A percentile compares a stretch with the other conserved stretches of the same genome.
Conservation (phyloP, 2,797 vertebrate genomes). For the Steatocranus sp. region DNA sequence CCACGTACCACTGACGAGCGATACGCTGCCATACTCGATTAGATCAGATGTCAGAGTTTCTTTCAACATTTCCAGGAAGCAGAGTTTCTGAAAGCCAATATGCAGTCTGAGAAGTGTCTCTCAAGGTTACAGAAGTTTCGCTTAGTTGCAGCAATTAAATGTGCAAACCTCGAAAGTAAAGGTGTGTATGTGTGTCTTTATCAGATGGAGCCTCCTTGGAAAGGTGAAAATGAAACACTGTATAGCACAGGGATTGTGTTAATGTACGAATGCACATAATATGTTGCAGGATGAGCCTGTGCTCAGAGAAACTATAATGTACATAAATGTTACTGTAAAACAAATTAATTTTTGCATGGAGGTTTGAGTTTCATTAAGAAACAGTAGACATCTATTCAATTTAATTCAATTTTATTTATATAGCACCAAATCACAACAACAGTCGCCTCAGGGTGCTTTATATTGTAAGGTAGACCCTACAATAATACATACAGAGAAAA, state of each 20-base stretch:
- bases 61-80: background rate
- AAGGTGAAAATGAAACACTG: background rate
- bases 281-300: background rate
- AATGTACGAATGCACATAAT: background rate
- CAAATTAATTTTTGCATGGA: background rate
- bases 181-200: background rate
- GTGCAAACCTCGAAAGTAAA: background rate
- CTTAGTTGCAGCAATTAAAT: background rate
- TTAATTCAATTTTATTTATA: background rate
- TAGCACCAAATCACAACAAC: background rate
- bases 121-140: conserved; percentile 2
- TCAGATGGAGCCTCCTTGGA: background rate
- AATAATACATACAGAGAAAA: background rate
- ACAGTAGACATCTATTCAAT: rapidly evolving
- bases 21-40: background rate
- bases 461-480: rapidly evolving
- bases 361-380: background rate
- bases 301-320: background rate
- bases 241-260: background rate
- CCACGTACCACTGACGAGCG: background rate
- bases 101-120: background rate
- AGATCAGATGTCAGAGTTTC: background rate
- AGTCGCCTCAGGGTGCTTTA: background rate
- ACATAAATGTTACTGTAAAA: rapidly evolving
- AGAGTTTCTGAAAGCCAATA: rapidly evolving